These are phyloP conservation scores for Alectura lathami DNA, from an alignment of 2,113 vertebrate species.

Conservation along the genomic window DNA sequence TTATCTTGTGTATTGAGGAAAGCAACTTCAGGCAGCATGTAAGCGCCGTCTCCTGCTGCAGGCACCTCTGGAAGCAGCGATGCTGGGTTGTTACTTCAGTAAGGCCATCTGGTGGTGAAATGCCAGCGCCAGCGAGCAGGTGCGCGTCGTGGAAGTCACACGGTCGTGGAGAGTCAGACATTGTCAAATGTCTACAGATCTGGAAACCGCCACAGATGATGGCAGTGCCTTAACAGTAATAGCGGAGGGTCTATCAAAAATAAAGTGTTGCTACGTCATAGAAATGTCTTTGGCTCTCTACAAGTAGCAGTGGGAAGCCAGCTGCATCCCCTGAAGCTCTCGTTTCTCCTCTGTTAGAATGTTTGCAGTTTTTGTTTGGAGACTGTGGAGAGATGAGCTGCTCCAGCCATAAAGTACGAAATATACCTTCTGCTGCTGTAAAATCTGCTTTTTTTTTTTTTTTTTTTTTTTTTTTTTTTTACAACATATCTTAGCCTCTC, in stretches of 20 bases:
- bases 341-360: not conserved
- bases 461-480: no score
- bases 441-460: not conserved
- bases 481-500: not conserved
- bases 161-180: not conserved
- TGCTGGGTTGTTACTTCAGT: not conserved
- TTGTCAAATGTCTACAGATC: not conserved
- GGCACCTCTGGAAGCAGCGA: accelerated
- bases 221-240: not conserved
- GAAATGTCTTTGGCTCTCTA: not conserved
- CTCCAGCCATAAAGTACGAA: not conserved
- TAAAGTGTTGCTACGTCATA: not conserved
- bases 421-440: not conserved
- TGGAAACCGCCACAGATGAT: not conserved
- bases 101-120: conserved; percentile 1
- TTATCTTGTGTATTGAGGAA: accelerated
- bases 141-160: not conserved
- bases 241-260: not conserved
- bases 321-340: not conserved
- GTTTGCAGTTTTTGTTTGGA: not conserved
- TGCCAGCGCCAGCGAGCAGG: accelerated
- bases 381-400: not conserved
- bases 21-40: accelerated
- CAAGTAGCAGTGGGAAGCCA: not conserved
- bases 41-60: accelerated